Conservation (phyloP, 2,113 vertebrate species). For the Crotophaga sulcirostris region DNA sequence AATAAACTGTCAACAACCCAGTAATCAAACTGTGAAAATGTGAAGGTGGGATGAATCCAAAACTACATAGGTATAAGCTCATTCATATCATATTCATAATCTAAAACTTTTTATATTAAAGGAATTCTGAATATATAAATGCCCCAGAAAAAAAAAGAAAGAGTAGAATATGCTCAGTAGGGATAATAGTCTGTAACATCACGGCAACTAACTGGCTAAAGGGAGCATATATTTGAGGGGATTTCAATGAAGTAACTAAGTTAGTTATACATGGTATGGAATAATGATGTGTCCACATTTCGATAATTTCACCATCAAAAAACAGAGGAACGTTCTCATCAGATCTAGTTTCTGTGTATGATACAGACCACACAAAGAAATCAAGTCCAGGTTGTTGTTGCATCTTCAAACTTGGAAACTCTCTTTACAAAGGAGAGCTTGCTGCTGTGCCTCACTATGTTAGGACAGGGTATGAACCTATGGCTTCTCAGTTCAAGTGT, state of each 20-base stretch:
- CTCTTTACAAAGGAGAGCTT: neutral
- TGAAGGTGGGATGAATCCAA: neutral
- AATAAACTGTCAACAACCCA: slow-evolving; percentile 13
- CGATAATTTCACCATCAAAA: neutral
- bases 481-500: neutral
- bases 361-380: neutral
- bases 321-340: neutral
- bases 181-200: neutral
- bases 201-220: neutral
- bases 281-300: neutral
- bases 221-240: fast-evolving
- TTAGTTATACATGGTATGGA: neutral
- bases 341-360: neutral
- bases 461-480: neutral
- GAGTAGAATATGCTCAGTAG: neutral
- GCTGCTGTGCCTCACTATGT: neutral
- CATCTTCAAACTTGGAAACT: neutral
- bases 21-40: slow-evolving; percentile 15
- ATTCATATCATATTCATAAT: slow-evolving; percentile 23
- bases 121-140: neutral
- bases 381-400: neutral
- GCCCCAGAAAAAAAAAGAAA: neutral
- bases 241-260: neutral
- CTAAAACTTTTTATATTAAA: neutral
- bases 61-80: neutral